Evolutionary conservation across 53 echinoderm and acorn worm species (phyloP).

Genomic region (Henricia sp.): DNA sequence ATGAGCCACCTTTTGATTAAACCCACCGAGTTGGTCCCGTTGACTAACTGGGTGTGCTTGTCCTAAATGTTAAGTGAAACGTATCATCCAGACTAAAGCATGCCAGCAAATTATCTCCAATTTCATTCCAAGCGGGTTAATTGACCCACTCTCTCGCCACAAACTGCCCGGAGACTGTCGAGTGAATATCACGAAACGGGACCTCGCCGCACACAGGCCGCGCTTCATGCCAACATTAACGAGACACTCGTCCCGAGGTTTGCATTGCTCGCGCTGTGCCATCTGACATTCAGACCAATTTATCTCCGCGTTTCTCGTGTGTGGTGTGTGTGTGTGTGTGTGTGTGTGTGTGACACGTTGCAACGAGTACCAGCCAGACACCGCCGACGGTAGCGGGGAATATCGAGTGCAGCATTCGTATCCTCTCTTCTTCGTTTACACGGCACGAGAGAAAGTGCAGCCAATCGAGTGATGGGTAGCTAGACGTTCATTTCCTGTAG

Average conservation of each 20-base stretch:
- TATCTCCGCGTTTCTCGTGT: not conserved
- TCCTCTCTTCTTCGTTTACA: slow-evolving; percentile 14
- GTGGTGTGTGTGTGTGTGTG: too few relatives aligned
- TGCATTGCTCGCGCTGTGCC: not conserved
- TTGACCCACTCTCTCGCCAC: slow-evolving; percentile 1
- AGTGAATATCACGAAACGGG: slow-evolving; percentile 2
- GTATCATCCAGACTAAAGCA: not conserved
- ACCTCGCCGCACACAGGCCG: not conserved
- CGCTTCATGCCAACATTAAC: slow-evolving; percentile 12
- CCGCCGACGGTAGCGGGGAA: slow-evolving; percentile 7
- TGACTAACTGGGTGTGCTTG: too few relatives aligned
- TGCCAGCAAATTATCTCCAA: not conserved
- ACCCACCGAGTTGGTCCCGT: too few relatives aligned
- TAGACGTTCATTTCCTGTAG: slow-evolving; percentile 29
- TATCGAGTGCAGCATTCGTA: slow-evolving; percentile 18
- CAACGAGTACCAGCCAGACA: too few relatives aligned
- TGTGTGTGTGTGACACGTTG: too few relatives aligned
- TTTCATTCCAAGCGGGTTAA: slow-evolving; percentile 13
- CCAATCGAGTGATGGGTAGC: not conserved
- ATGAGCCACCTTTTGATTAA: too few relatives aligned
- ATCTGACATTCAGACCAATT: slow-evolving; percentile 20
- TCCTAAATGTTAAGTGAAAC: not conserved
- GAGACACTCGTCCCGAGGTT: not conserved
- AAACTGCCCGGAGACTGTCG: not conserved
- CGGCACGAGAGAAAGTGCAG: slow-evolving; percentile 2